A percentile compares a stretch with the other conserved stretches of the same genome.
phyloP scores from a whole-genome alignment of 2,797 vertebrate species.

The Onychomys leucogaster region DNA sequence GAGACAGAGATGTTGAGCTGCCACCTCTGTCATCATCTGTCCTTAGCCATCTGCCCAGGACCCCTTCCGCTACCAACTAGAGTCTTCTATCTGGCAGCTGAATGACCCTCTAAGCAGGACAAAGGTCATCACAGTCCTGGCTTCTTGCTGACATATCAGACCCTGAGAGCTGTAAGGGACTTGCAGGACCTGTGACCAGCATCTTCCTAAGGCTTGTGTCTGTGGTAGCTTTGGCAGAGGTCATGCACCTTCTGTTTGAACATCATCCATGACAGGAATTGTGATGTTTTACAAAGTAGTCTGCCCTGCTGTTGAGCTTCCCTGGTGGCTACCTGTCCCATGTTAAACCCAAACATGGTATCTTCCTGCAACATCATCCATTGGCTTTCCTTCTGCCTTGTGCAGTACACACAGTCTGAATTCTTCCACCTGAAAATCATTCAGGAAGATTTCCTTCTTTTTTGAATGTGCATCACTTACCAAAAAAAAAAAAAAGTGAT shows the following conservation, averaged over 20 bases:
- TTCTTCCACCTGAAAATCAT: neutral
- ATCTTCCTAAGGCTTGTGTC: neutral
- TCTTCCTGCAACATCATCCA: neutral
- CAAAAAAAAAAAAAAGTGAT: neutral
- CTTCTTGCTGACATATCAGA: conserved; percentile 42
- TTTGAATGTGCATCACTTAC: neutral
- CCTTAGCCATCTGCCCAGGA: neutral
- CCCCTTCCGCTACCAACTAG: neutral
- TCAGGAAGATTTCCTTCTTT: neutral
- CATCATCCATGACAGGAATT: neutral
- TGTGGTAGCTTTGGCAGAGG: conserved; percentile 2
- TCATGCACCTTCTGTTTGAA: conserved; percentile 13
- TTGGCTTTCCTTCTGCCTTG: neutral
- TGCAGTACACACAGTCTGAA: neutral
- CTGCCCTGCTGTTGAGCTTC: neutral
- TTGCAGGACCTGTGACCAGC: neutral
- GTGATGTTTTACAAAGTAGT: neutral
- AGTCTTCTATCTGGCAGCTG: neutral
- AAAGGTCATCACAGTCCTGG: neutral
- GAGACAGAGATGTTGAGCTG: neutral
- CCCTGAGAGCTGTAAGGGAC: neutral
- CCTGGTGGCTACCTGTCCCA: neutral
- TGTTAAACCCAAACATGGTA: neutral
- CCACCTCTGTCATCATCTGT: neutral
- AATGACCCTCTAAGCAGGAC: neutral